Conservation (phyloP, 2,888 invertebrate species). For the Eumacrocentrus americanus region DNA sequence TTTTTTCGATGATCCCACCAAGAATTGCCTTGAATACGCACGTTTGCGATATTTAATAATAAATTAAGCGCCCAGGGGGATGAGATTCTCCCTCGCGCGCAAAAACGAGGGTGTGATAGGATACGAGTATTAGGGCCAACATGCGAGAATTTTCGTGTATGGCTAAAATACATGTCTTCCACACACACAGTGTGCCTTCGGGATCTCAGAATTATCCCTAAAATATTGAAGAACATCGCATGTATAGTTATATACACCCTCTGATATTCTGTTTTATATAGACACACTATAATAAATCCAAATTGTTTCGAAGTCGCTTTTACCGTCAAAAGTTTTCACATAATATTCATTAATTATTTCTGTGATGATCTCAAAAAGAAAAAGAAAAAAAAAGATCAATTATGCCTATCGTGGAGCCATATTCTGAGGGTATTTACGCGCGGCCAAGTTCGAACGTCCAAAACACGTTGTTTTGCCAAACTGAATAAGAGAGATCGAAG, state of each 20-base stretch:
- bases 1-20: too few species aligned
- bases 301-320: not conserved
- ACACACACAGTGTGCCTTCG: conserved; percentile 24
- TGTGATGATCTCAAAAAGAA: too few species aligned
- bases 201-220: conserved; percentile 47
- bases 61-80: conserved; percentile 45
- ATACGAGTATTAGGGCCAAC: conserved; percentile 32
- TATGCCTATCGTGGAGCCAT: too few species aligned
- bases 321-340: too few species aligned
- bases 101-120: conserved; percentile 35
- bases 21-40: conserved; percentile 27
- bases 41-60: conserved; percentile 45
- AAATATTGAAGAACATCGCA: conserved; percentile 50
- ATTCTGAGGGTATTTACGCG: too few species aligned
- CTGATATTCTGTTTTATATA: not conserved
- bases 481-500: conserved; percentile 5
- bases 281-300: not conserved
- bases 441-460: too few species aligned
- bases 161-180: conserved; percentile 17
- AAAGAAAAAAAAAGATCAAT: too few species aligned
- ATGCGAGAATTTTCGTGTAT: conserved; percentile 45
- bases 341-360: too few species aligned
- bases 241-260: conserved; percentile 5
- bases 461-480: too few species aligned
- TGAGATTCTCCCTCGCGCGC: conserved; percentile 25